These are phyloP conservation scores for Lasaia peninsularis DNA, from an alignment of 1,140 invertebrate species.

Conservation along the genomic window DNA sequence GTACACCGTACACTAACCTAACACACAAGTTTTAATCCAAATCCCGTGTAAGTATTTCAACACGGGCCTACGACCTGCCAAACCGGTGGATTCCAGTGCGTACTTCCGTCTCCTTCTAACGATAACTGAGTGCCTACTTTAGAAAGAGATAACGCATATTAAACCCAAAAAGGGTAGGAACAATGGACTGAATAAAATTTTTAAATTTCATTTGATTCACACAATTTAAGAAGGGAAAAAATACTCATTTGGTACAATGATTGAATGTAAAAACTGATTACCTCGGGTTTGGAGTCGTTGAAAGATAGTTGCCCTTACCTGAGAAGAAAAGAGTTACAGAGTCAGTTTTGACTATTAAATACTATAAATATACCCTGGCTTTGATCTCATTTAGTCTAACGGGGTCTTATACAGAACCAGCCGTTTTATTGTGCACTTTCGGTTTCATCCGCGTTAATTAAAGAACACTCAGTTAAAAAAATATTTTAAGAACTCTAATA, in stretches of 20 bases:
- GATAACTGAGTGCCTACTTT: conserved; percentile 19
- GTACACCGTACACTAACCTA: conserved; percentile 37
- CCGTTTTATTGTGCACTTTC: too few species aligned
- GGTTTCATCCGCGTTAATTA: too few species aligned
- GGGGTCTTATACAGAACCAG: too few species aligned
- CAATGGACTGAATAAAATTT: conserved; percentile 38
- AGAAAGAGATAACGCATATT: conserved; percentile 31
- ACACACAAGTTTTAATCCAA: conserved; percentile 62
- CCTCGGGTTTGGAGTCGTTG: conserved; percentile 19
- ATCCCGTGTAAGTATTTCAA: conserved; percentile 69
- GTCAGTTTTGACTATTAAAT: too few species aligned
- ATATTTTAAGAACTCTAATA: too few species aligned
- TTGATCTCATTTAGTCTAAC: too few species aligned
- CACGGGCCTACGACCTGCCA: conserved; percentile 47
- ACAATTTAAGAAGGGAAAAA: conserved; percentile 21
- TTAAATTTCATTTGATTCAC: conserved; percentile 44
- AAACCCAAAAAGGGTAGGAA: conserved; percentile 29
- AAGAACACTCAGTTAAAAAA: too few species aligned
- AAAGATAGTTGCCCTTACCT: conserved; percentile 26
- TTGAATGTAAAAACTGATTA: conserved; percentile 31
- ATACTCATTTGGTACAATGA: background rate
- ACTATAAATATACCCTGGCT: too few species aligned
- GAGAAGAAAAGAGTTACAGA: conserved; percentile 23
- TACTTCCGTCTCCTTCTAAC: conserved; percentile 37
- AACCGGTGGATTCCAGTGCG: conserved; percentile 40